These are phyloP conservation scores for Apantesis nais DNA, from an alignment of 2,888 invertebrate genomes.

Conservation along the genomic window DNA sequence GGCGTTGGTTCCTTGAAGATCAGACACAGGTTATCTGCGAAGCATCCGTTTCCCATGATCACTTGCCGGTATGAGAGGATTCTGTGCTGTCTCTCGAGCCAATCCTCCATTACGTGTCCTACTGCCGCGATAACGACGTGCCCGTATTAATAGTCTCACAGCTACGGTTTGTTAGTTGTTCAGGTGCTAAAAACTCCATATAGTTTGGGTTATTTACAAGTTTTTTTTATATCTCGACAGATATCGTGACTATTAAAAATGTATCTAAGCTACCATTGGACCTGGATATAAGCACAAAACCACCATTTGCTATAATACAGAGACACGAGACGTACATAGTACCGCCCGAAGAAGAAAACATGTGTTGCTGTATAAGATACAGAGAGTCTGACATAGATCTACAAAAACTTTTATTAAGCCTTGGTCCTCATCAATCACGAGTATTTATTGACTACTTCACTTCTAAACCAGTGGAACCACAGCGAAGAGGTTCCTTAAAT, in stretches of 20 bases:
- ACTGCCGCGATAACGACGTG: too few relatives aligned
- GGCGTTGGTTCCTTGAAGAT: too few relatives aligned
- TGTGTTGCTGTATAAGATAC: slow-evolving; percentile 75
- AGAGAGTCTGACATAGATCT: slow-evolving; percentile 69
- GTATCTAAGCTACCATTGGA: slow-evolving; percentile 80
- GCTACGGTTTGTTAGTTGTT: neutral
- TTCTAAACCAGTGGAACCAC: slow-evolving; percentile 66
- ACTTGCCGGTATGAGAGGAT: too few relatives aligned
- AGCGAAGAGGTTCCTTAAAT: slow-evolving; percentile 64
- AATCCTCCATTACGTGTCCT: too few relatives aligned
- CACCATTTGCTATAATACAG: slow-evolving; percentile 81
- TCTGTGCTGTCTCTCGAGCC: too few relatives aligned
- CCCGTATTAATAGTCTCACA: neutral
- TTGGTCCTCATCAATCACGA: slow-evolving; percentile 60
- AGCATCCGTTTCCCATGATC: too few relatives aligned
- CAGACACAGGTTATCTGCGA: too few relatives aligned
- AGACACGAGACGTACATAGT: slow-evolving; percentile 72
- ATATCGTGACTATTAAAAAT: slow-evolving; percentile 84
- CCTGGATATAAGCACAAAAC: slow-evolving; percentile 74
- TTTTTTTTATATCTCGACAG: slow-evolving; percentile 55
- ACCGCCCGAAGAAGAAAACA: slow-evolving; percentile 60
- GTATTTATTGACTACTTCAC: slow-evolving; percentile 73
- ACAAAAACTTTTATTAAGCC: slow-evolving; percentile 58
- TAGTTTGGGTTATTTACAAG: neutral
- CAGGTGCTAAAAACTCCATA: neutral